Evolutionary conservation across 2,113 vertebrate species (phyloP).

Genomic region (Erythrocercus mccallii): DNA sequence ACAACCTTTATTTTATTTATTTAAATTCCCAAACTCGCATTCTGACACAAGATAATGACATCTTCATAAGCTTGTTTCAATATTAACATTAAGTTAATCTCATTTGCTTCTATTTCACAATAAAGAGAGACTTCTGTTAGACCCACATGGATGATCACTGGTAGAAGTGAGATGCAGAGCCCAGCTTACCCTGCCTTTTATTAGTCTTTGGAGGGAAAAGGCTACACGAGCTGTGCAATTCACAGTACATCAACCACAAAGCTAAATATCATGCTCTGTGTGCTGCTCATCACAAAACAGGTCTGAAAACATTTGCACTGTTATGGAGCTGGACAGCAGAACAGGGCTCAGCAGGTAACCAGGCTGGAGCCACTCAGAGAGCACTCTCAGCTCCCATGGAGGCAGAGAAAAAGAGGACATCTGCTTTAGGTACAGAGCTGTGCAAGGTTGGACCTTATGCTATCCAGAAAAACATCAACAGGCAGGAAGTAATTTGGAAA

Average conservation of each 20-base stretch:
- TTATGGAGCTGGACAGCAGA: not conserved
- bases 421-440: not conserved
- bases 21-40: not conserved
- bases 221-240: not conserved
- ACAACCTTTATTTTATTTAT: not conserved
- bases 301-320: not conserved
- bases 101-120: not conserved
- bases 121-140: not conserved
- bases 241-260: not conserved
- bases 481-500: not conserved
- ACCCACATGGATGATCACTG: not conserved
- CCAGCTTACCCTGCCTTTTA: not conserved
- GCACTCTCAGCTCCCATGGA: not conserved
- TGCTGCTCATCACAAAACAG: not conserved
- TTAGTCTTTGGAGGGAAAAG: not conserved
- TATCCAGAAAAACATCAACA: not conserved
- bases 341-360: not conserved
- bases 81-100: not conserved
- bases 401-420: not conserved
- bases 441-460: fast-evolving
- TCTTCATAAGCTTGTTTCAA: not conserved
- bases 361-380: not conserved
- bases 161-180: not conserved
- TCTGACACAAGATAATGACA: not conserved
- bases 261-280: not conserved